Evolutionary conservation across 2,888 invertebrate species (phyloP).

Genomic region (Callinectes sapidus): DNA sequence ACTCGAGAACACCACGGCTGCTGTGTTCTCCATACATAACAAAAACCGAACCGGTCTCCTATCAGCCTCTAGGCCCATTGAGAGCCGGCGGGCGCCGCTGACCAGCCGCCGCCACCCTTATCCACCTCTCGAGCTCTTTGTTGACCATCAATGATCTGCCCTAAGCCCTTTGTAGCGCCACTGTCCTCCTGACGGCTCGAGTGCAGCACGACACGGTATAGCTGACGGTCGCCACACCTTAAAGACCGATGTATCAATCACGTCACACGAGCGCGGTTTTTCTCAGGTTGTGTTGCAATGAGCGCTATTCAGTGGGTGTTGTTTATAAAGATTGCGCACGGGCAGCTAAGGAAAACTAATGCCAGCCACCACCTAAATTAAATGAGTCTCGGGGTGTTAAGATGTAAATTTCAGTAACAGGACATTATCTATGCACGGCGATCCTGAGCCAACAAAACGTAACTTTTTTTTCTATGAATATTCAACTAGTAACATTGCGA

Average conservation of each 20-base stretch:
- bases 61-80: conserved; percentile 38
- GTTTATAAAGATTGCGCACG: conserved; percentile 1
- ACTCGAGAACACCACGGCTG: conserved; percentile 27
- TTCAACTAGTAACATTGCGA: background rate
- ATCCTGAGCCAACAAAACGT: background rate
- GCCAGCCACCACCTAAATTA: background rate
- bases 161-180: conserved; percentile 35
- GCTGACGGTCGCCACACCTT: background rate
- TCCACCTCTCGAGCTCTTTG: conserved; percentile 26
- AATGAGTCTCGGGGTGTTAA: conserved; percentile 11
- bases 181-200: conserved; percentile 23
- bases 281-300: background rate
- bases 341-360: conserved; percentile 1
- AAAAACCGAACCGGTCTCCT: conserved; percentile 40
- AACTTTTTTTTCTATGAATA: background rate
- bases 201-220: background rate
- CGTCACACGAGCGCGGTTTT: background rate
- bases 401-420: background rate
- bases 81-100: conserved; percentile 43
- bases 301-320: background rate
- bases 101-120: conserved; percentile 30
- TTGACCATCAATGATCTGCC: conserved; percentile 45
- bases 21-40: conserved; percentile 17
- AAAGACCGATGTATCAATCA: conserved; percentile 5
- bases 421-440: background rate